Evolutionary conservation across 2,888 invertebrate genomes (phyloP).

Genomic region (Nemotelus nigrinus): DNA sequence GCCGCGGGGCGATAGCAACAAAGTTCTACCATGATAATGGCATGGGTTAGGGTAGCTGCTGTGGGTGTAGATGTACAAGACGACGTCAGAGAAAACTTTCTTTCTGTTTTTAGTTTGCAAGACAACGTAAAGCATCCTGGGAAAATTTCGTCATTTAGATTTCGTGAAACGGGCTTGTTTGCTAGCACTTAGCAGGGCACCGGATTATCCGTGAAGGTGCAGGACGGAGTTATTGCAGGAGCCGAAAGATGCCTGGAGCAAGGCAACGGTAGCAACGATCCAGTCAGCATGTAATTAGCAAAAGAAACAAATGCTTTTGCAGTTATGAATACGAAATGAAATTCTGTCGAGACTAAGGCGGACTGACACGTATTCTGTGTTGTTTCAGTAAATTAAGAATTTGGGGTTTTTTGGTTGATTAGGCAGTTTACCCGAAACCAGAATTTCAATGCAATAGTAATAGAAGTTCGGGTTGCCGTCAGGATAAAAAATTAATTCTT

Average conservation of each 20-base stretch:
- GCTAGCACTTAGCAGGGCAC: conserved; percentile 11
- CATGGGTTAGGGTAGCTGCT: too few relatives aligned
- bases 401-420: too few relatives aligned
- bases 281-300: too few relatives aligned
- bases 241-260: background rate
- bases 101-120: background rate
- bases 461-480: too few relatives aligned
- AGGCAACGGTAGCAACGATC: background rate
- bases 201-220: background rate
- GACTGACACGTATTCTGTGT: background rate
- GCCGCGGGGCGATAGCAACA: background rate
- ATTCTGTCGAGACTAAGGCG: background rate
- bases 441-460: too few relatives aligned
- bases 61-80: too few relatives aligned
- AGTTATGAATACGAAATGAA: background rate
- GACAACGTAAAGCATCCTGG: background rate
- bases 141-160: conserved; percentile 18
- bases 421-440: too few relatives aligned
- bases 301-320: background rate
- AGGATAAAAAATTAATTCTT: too few relatives aligned
- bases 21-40: too few relatives aligned
- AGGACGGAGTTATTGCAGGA: background rate
- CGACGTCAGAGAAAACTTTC: background rate
- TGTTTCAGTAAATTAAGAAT: too few relatives aligned
- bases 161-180: conserved; percentile 15